These are phyloP conservation scores for Campoplex capitator DNA, from an alignment of 2,888 invertebrate species.

Conservation along the genomic window DNA sequence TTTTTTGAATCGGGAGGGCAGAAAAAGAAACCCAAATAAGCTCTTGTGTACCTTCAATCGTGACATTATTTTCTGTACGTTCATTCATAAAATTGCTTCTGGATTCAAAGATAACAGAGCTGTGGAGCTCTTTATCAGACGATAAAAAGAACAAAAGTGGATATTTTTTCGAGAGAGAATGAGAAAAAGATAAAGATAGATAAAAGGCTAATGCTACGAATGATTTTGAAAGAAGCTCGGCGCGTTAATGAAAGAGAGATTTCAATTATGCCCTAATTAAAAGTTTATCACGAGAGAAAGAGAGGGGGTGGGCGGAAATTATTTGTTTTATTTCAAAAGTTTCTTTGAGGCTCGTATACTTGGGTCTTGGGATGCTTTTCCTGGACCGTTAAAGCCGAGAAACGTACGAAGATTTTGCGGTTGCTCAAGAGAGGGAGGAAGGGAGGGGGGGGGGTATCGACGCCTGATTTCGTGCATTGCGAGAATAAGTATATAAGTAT, in stretches of 20 bases:
- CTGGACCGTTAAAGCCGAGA: slow-evolving; percentile 35
- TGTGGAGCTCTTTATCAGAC: not conserved
- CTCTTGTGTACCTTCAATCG: not conserved
- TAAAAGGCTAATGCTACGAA: not conserved
- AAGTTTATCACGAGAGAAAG: not conserved
- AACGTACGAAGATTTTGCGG: slow-evolving; percentile 45
- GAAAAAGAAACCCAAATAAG: not conserved
- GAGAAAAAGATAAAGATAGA: not conserved
- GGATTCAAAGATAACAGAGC: no score
- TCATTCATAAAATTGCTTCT: not conserved
- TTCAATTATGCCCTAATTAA: slow-evolving; percentile 30
- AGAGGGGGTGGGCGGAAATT: not conserved
- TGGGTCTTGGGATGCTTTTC: slow-evolving; percentile 18
- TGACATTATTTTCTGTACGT: not conserved
- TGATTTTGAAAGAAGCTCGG: not conserved
- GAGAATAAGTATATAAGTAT: not conserved
- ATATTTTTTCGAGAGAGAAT: not conserved
- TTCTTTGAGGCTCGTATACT: not conserved
- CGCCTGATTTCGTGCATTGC: slow-evolving; percentile 45
- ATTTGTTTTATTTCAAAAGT: slow-evolving; percentile 26
- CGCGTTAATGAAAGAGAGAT: slow-evolving; percentile 15
- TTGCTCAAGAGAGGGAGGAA: slow-evolving; percentile 17
- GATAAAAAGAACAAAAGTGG: not conserved
- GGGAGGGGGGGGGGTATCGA: slow-evolving; percentile 1
- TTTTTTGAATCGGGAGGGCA: no score